Evolutionary conservation across 1,140 invertebrate genomes (phyloP).

Genomic region (Drosophila parabipectinata): DNA sequence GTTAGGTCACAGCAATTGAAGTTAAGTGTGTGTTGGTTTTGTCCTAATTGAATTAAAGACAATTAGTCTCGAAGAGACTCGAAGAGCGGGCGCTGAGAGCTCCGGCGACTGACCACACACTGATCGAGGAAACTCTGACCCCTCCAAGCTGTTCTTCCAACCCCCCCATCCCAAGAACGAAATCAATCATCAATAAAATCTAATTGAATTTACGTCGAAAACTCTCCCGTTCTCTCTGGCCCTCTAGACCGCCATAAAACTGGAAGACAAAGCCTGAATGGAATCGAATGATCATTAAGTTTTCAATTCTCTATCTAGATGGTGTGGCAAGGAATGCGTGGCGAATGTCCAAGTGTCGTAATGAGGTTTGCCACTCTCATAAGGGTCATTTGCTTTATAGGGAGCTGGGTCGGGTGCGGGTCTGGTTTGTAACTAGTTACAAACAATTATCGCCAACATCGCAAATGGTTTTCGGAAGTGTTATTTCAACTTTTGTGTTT

Average conservation of each 20-base stretch:
- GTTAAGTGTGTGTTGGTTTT: constrained; percentile 24
- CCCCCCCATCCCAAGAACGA: constrained; percentile 15
- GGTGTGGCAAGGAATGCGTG: constrained; percentile 31
- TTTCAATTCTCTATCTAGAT: neutral
- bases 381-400: constrained; percentile 43
- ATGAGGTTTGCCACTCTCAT: constrained; percentile 40
- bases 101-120: constrained; percentile 4
- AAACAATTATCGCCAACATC: constrained; percentile 71
- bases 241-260: constrained; percentile 23
- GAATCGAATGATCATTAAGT: constrained; percentile 44
- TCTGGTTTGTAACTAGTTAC: constrained; percentile 40
- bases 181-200: constrained; percentile 80
- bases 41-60: constrained; percentile 73
- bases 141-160: neutral
- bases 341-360: constrained; percentile 37
- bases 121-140: constrained; percentile 33
- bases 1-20: constrained; percentile 57
- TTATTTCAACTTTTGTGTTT: constrained; percentile 65
- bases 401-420: constrained; percentile 7
- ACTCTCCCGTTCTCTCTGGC: constrained; percentile 9
- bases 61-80: constrained; percentile 42
- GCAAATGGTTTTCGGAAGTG: constrained; percentile 76
- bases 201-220: constrained; percentile 69
- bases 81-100: constrained; percentile 3
- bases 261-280: constrained; percentile 4